These are phyloP conservation scores for Terebella lapidaria DNA, from an alignment of 2,888 invertebrate species.

Conservation along the genomic window DNA sequence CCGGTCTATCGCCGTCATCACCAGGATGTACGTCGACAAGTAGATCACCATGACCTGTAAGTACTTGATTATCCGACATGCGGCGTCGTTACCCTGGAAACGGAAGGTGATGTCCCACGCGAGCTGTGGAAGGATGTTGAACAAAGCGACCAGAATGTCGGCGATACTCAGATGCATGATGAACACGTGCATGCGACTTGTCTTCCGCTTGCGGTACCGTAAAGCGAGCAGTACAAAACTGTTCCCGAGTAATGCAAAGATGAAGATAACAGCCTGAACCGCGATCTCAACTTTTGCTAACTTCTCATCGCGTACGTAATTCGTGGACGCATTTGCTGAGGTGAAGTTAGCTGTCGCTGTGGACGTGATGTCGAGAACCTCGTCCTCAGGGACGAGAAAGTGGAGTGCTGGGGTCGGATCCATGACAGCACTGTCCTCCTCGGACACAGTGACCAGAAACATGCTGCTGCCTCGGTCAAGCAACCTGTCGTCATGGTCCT, in stretches of 20 bases:
- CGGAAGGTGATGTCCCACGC: slow-evolving; percentile 38
- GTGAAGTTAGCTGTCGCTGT: background rate
- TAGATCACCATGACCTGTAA: slow-evolving; percentile 51
- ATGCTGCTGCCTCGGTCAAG: too few relatives aligned
- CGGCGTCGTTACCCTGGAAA: slow-evolving; percentile 54
- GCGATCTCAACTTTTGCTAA: slow-evolving; percentile 62
- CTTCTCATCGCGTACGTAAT: slow-evolving; percentile 54
- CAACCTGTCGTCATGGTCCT: too few relatives aligned
- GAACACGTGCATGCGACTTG: slow-evolving; percentile 67
- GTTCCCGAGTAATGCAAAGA: slow-evolving; percentile 64
- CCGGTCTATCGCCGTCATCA: slow-evolving; percentile 52
- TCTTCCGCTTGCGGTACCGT: slow-evolving; percentile 56
- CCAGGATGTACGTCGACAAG: slow-evolving; percentile 44
- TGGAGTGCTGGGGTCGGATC: background rate
- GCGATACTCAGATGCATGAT: slow-evolving; percentile 68
- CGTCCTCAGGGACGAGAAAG: background rate
- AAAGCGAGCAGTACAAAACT: slow-evolving; percentile 59
- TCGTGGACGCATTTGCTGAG: background rate
- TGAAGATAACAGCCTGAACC: slow-evolving; percentile 60
- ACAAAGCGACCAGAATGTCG: slow-evolving; percentile 66
- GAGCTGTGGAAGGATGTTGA: slow-evolving; percentile 62
- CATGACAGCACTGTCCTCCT: background rate
- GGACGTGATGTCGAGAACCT: background rate
- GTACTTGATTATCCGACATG: slow-evolving; percentile 60
- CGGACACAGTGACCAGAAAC: too few relatives aligned